Conservation (phyloP, 1,140 invertebrate species). For the Ceratina calcarata region DNA sequence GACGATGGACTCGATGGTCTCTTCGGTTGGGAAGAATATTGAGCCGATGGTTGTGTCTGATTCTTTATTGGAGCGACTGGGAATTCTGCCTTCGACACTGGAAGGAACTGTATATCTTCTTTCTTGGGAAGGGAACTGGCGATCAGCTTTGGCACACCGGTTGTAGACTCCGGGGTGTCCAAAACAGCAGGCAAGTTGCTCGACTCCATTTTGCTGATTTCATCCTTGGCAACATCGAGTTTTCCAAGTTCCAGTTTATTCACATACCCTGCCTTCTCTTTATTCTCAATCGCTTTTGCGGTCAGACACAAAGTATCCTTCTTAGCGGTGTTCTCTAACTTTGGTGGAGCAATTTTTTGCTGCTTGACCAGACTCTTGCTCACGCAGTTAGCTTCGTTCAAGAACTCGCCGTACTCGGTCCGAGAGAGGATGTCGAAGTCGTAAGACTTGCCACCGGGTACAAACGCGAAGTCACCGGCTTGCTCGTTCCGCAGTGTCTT, state of each 20-base stretch:
- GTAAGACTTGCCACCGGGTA: background rate
- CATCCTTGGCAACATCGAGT: rapidly evolving
- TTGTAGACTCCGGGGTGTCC: too few relatives aligned
- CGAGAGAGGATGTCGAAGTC: slow-evolving; percentile 14
- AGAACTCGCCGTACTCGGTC: background rate
- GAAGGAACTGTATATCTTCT: background rate
- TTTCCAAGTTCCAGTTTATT: too few relatives aligned
- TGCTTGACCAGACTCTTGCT: background rate
- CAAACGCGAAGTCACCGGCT: slow-evolving; percentile 26
- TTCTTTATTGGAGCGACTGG: background rate
- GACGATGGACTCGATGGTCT: background rate
- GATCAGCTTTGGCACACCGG: background rate
- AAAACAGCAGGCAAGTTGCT: too few relatives aligned
- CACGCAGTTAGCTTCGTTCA: too few relatives aligned
- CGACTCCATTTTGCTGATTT: rapidly evolving
- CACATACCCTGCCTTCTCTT: background rate
- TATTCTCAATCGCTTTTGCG: background rate
- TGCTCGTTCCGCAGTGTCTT: slow-evolving; percentile 21
- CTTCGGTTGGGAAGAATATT: background rate
- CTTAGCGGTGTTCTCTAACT: too few relatives aligned
- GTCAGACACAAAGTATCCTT: background rate
- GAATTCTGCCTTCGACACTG: background rate
- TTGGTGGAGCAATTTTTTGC: rapidly evolving
- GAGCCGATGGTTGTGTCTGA: background rate
- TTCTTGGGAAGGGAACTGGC: background rate